Evolutionary conservation across 2,888 invertebrate species (phyloP).

Genomic region (Dolomedes plantarius): DNA sequence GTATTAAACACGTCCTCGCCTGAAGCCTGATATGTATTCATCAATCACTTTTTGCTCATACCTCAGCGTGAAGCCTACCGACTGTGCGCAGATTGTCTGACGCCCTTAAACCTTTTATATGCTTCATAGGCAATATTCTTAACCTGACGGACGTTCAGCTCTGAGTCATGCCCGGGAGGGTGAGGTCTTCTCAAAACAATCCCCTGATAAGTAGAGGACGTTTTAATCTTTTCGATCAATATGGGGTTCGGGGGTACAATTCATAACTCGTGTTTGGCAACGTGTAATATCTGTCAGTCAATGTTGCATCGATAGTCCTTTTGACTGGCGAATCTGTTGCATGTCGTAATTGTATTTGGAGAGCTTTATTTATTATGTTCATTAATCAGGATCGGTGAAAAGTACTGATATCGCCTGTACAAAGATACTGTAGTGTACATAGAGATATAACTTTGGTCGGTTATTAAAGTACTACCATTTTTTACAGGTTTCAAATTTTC

Average conservation of each 20-base stretch:
- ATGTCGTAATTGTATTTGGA: background rate
- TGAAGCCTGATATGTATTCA: background rate
- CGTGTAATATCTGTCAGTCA: slow-evolving; percentile 68
- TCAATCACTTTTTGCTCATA: background rate
- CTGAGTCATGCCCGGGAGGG: slow-evolving; percentile 1
- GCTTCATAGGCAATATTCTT: slow-evolving; percentile 14
- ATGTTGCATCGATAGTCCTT: slow-evolving; percentile 19
- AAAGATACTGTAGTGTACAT: too few species aligned
- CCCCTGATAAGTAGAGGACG: slow-evolving; percentile 33
- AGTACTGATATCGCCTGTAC: too few species aligned
- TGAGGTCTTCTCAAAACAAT: slow-evolving; percentile 46
- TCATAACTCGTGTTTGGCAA: slow-evolving; percentile 66
- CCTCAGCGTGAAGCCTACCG: too few species aligned
- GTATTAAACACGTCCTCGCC: too few species aligned
- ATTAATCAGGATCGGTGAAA: too few species aligned
- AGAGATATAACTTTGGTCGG: too few species aligned
- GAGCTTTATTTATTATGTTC: background rate
- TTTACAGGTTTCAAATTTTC: too few species aligned
- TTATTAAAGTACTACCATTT: too few species aligned
- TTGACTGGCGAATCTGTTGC: slow-evolving; percentile 21
- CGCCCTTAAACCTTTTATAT: background rate
- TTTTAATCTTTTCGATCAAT: slow-evolving; percentile 68
- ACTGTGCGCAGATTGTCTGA: background rate
- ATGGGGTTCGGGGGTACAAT: slow-evolving; percentile 33
- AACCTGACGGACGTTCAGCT: background rate